phyloP scores from a whole-genome alignment of 1,140 invertebrate genomes.

The Vollenhovia emeryi region DNA sequence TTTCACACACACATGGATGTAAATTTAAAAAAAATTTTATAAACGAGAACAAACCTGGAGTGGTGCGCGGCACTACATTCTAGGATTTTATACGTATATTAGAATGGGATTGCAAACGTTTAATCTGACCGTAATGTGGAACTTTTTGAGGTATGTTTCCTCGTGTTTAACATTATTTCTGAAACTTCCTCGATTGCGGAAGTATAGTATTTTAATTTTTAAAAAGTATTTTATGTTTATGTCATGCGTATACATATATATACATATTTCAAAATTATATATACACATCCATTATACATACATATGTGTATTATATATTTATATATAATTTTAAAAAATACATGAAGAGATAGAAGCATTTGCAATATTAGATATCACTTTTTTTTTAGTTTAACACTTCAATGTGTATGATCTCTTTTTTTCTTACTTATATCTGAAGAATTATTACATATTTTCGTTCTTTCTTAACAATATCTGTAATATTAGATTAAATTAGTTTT shows the following conservation, averaged over 20 bases:
- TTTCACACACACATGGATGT: not conserved
- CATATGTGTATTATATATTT: not conserved
- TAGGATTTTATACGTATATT: constrained; percentile 41
- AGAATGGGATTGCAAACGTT: not conserved
- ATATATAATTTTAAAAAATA: not conserved
- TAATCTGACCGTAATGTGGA: not conserved
- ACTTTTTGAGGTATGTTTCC: constrained; percentile 13
- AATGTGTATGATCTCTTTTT: not conserved
- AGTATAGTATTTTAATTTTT: constrained; percentile 20
- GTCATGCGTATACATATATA: too few relatives aligned
- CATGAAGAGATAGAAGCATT: too few relatives aligned
- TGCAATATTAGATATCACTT: not conserved
- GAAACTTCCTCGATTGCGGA: too few relatives aligned
- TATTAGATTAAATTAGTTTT: not conserved
- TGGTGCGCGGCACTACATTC: constrained; percentile 54
- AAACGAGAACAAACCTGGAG: constrained; percentile 49
- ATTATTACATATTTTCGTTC: not conserved
- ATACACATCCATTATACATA: not conserved
- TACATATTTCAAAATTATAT: not conserved
- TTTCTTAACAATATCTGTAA: not conserved
- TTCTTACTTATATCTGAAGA: not conserved
- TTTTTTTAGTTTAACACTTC: not conserved
- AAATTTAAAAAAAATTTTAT: not conserved
- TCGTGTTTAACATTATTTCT: not conserved
- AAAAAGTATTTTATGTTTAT: not conserved